Evolutionary conservation across 2,888 invertebrate species (phyloP).

Genomic region (Spisula solida): DNA sequence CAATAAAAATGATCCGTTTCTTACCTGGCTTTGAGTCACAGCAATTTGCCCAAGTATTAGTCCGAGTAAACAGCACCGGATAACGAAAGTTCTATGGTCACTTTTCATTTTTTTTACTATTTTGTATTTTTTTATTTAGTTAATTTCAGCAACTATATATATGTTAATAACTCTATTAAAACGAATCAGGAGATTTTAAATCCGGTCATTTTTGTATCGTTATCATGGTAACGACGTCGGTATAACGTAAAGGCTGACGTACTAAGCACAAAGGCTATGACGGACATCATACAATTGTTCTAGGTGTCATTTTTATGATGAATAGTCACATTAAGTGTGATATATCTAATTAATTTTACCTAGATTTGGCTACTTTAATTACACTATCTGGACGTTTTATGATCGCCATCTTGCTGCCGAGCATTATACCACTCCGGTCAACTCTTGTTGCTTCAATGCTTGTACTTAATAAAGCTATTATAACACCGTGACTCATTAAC

Average conservation of each 20-base stretch:
- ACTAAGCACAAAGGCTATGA: background rate
- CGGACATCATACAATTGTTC: background rate
- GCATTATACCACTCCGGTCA: background rate
- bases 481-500: background rate
- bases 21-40: background rate
- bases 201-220: background rate
- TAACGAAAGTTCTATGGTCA: background rate
- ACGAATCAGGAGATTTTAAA: background rate
- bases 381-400: background rate
- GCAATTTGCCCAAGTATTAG: background rate
- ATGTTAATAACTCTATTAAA: background rate
- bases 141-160: background rate
- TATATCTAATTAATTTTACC: background rate
- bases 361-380: background rate
- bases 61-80: background rate
- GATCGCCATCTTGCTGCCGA: background rate
- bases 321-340: background rate
- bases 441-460: background rate
- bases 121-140: too few relatives aligned
- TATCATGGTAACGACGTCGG: background rate
- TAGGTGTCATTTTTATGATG: constrained; percentile 24
- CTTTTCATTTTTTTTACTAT: background rate
- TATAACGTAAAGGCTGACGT: background rate
- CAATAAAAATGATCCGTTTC: background rate
- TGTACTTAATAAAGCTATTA: background rate